These are phyloP conservation scores for Apoderus coryli DNA, from an alignment of 2,888 invertebrate species.

Conservation along the genomic window DNA sequence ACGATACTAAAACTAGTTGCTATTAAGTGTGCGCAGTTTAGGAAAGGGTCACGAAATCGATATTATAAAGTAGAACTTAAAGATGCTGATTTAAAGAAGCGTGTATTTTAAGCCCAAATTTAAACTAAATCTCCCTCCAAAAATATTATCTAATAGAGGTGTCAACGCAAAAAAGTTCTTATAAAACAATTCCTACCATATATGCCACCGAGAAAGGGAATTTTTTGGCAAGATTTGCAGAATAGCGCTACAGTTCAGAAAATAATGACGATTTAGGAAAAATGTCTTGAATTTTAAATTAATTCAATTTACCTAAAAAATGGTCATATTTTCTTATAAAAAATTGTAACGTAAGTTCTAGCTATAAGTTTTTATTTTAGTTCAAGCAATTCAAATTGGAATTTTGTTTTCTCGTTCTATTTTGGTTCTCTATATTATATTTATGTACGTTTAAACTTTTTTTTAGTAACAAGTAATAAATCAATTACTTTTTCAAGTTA, in stretches of 20 bases:
- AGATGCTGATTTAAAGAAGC: slow-evolving; percentile 1
- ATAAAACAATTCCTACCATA: background rate
- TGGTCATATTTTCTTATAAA: no score
- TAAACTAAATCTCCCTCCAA: slow-evolving; percentile 1
- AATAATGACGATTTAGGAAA: slow-evolving; percentile 2
- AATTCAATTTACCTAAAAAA: slow-evolving; percentile 2
- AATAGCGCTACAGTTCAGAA: slow-evolving; percentile 1
- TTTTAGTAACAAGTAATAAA: slow-evolving; percentile 2
- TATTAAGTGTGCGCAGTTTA: slow-evolving; percentile 2
- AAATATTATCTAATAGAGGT: no score
- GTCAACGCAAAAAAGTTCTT: slow-evolving; percentile 2
- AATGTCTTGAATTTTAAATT: slow-evolving; percentile 2
- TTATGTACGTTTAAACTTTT: background rate
- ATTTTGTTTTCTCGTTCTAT: slow-evolving; percentile 1
- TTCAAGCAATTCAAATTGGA: slow-evolving; percentile 2
- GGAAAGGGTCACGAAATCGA: background rate
- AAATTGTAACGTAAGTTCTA: no score
- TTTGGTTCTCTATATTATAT: background rate
- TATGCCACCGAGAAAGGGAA: slow-evolving; percentile 1
- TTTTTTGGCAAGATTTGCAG: slow-evolving; percentile 3
- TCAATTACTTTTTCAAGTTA: background rate
- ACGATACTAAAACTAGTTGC: slow-evolving; percentile 1
- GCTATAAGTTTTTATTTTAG: slow-evolving; percentile 2
- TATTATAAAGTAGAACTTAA: slow-evolving; percentile 1
- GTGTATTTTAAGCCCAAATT: slow-evolving; percentile 2